Percentiles rank a stretch among this genome's conserved stretches.
phyloP scores from a whole-genome alignment of 2,113 vertebrate genomes.

The Strix uralensis region DNA sequence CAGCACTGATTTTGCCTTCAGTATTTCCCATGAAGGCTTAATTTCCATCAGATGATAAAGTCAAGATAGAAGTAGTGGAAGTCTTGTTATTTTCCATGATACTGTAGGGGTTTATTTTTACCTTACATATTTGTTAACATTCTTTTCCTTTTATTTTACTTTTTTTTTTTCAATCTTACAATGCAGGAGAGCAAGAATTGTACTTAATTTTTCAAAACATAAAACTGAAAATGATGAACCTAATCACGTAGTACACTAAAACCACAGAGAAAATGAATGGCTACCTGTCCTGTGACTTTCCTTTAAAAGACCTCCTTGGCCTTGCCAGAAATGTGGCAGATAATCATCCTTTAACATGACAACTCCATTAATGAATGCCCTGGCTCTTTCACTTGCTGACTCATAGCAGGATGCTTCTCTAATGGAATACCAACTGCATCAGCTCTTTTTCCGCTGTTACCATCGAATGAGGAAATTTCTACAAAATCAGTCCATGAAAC shows the following conservation, averaged over 20 bases:
- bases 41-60: background rate
- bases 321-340: conserved; percentile 51
- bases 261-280: conserved; percentile 36
- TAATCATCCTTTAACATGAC: conserved; percentile 50
- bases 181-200: background rate
- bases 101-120: accelerated
- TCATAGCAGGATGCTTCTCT: background rate
- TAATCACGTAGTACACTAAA: background rate
- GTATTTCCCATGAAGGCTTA: background rate
- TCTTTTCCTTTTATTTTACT: background rate
- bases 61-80: background rate
- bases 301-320: conserved; percentile 3
- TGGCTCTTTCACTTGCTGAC: conserved; percentile 8
- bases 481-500: background rate
- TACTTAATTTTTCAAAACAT: background rate
- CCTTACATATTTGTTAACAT: background rate
- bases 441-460: background rate
- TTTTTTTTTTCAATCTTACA: background rate
- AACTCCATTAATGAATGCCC: conserved; percentile 49
- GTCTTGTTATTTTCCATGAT: background rate
- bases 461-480: background rate
- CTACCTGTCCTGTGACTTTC: background rate
- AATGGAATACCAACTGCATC: background rate
- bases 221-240: background rate
- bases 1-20: background rate